Evolutionary conservation across 2,797 vertebrate species (phyloP).

Genomic region (Enteromius argenteus): DNA sequence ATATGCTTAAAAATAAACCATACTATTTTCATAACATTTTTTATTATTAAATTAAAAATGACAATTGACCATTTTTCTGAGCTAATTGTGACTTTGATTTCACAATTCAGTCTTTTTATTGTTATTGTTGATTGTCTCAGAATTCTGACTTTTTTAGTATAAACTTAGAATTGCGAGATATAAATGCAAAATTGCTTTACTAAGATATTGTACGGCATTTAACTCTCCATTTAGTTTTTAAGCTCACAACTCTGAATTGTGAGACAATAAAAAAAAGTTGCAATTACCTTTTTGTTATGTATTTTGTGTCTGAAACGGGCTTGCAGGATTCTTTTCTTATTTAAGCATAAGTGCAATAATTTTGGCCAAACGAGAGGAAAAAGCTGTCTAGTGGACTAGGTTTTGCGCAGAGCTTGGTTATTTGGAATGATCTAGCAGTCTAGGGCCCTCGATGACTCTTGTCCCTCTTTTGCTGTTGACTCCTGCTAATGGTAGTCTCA

Average conservation of each 20-base stretch:
- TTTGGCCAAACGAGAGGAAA: not conserved
- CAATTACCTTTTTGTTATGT: not conserved
- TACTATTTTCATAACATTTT: not conserved
- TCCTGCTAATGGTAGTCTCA: slow-evolving; percentile 8
- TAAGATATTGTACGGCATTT: not conserved
- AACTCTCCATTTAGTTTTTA: not conserved
- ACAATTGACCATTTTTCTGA: not conserved
- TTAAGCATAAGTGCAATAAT: not conserved
- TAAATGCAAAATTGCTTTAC: not conserved
- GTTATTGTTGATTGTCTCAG: not conserved
- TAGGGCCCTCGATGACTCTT: slow-evolving; percentile 10
- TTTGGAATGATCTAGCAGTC: slow-evolving; percentile 11
- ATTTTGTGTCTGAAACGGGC: not conserved
- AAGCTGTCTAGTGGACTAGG: not conserved
- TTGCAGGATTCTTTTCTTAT: not conserved
- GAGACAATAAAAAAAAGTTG: not conserved
- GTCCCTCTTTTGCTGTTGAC: slow-evolving; percentile 2
- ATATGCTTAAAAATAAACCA: no score
- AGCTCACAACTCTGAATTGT: not conserved
- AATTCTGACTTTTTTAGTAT: not conserved
- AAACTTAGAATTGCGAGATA: not conserved
- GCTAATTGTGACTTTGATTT: not conserved
- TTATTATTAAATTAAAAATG: not conserved
- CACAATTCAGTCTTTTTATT: not conserved
- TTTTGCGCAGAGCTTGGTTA: slow-evolving; percentile 21